Evolutionary conservation across 2,113 vertebrate species (phyloP).

Genomic region (Centropus bengalensis): DNA sequence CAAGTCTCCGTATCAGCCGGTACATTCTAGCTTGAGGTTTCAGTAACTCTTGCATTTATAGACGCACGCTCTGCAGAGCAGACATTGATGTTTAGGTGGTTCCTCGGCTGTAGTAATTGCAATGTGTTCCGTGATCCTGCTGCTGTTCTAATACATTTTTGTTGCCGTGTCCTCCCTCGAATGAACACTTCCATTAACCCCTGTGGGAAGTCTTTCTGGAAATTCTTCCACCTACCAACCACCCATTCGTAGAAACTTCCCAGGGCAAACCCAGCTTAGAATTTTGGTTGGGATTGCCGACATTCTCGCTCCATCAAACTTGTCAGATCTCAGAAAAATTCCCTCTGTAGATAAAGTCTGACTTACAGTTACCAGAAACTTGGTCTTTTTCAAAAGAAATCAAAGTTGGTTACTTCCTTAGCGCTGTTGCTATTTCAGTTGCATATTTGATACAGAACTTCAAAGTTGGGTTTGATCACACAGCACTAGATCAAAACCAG

Average conservation of each 20-base stretch:
- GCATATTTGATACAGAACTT: conserved; percentile 57
- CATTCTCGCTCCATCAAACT: neutral
- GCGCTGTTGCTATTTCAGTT: conserved; percentile 50
- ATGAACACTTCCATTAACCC: neutral
- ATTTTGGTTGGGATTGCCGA: neutral
- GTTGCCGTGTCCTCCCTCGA: neutral
- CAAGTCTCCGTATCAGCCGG: conserved; percentile 47
- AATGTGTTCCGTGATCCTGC: neutral
- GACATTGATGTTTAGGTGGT: neutral
- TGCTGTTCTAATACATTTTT: neutral
- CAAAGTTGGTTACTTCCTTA: conserved; percentile 22
- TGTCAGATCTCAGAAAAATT: neutral
- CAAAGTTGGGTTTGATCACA: conserved; percentile 66
- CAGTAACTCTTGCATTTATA: conserved; percentile 45
- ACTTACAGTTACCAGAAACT: neutral
- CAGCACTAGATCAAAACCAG: conserved; percentile 62
- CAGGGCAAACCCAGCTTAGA: neutral
- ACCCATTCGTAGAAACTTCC: neutral
- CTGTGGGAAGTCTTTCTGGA: neutral
- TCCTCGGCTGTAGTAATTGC: neutral
- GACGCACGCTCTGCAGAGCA: conserved; percentile 25
- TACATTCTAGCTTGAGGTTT: conserved; percentile 70
- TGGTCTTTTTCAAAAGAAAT: neutral
- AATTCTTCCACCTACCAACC: conserved; percentile 1
- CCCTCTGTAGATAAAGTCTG: neutral